phyloP scores from a whole-genome alignment of 2,888 invertebrate genomes.

The Cataglyphis altisquamis region DNA sequence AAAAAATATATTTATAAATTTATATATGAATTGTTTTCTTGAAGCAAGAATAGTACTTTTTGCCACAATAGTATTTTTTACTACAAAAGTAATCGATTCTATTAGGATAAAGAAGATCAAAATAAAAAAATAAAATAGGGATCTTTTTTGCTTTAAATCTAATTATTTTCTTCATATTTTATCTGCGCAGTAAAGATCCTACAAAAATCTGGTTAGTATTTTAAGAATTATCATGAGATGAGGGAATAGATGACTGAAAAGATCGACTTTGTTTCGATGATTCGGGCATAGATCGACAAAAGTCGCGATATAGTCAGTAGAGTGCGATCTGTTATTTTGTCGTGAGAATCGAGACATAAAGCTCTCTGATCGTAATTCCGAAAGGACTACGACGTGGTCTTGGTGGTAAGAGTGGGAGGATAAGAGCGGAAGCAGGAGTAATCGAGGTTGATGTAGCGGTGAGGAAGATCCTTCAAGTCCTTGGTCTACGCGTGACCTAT shows the following conservation, averaged over 20 bases:
- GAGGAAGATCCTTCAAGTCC: constrained; percentile 36
- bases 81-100: background rate
- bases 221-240: background rate
- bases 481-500: constrained; percentile 44
- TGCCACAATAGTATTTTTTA: no score
- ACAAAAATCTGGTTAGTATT: constrained; percentile 4
- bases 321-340: constrained; percentile 56
- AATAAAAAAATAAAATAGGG: background rate
- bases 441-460: constrained; percentile 59
- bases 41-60: background rate
- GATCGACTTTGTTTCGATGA: constrained; percentile 9
- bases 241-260: constrained; percentile 4
- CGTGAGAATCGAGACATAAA: constrained; percentile 52
- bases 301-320: constrained; percentile 22
- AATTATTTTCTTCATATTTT: constrained; percentile 6
- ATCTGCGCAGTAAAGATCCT: background rate
- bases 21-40: background rate
- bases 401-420: background rate
- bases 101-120: background rate
- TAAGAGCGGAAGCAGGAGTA: constrained; percentile 53
- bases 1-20: background rate
- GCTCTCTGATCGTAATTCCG: constrained; percentile 49
- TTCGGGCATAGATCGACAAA: constrained; percentile 22
- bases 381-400: constrained; percentile 45
- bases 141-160: background rate